Evolutionary conservation across 30 jellyfish, hydroid and myxozoan species (phyloP).

Genomic region (Pseudorhiza aurosa): DNA sequence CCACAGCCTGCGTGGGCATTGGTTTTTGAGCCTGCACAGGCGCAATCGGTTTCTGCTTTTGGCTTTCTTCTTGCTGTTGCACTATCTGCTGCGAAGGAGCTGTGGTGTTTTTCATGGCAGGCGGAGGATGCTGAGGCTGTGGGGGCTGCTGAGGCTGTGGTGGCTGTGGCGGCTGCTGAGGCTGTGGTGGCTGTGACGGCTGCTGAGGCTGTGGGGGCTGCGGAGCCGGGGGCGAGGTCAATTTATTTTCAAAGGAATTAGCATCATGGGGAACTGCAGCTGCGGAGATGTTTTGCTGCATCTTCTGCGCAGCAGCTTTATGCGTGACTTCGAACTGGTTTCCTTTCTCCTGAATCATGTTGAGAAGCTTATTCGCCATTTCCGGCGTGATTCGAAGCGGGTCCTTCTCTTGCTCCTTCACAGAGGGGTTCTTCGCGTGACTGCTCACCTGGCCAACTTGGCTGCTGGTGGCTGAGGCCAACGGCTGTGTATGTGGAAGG

Average conservation of each 20-base stretch:
- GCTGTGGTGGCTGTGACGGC: slow-evolving; percentile 17
- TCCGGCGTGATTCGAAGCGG: slow-evolving; percentile 83
- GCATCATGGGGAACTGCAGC: slow-evolving; percentile 12
- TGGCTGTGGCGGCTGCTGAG: slow-evolving; percentile 5
- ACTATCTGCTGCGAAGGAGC: slow-evolving; percentile 11
- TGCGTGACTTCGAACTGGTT: slow-evolving; percentile 74
- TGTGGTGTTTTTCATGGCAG: no score
- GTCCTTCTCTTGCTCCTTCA: slow-evolving; percentile 31
- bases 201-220: slow-evolving; percentile 42
- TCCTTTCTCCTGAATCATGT: slow-evolving; percentile 85
- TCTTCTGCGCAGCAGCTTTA: slow-evolving; percentile 83
- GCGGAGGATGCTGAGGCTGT: no score
- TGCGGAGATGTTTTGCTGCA: slow-evolving; percentile 26
- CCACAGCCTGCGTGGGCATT: no score
- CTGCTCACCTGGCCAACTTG: background rate
- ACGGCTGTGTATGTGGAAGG: slow-evolving; percentile 15
- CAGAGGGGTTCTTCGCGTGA: background rate
- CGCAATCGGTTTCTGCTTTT: no score
- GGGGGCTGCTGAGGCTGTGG: slow-evolving; percentile 17
- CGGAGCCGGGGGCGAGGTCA: slow-evolving; percentile 54
- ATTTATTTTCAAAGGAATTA: slow-evolving; percentile 11
- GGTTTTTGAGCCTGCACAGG: no score
- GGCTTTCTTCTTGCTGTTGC: slow-evolving; percentile 1
- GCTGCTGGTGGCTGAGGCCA: slow-evolving; percentile 8
- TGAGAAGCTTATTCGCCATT: slow-evolving; percentile 78